A percentile compares a stretch with the other conserved stretches of the same genome.
Conservation (phyloP, 2,797 vertebrate genomes). For the Aphelocoma californica region DNA sequence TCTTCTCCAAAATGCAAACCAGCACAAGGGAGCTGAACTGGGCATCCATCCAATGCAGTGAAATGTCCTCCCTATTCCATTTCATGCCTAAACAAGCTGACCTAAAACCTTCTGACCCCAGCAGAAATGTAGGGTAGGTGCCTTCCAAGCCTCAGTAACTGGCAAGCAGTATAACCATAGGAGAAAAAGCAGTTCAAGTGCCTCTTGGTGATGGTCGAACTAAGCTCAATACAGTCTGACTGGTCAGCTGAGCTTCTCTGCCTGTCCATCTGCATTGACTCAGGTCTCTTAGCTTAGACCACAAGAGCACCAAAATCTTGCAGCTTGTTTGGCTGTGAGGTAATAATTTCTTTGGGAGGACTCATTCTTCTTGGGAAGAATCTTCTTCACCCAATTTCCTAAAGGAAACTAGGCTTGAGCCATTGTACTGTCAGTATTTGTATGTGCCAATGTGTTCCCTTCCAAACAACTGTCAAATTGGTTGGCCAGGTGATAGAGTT, state of each 20-base stretch:
- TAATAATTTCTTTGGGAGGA: neutral
- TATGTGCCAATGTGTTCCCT: neutral
- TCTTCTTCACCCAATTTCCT: neutral
- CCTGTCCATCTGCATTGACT: neutral
- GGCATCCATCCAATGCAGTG: neutral
- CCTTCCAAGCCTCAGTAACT: neutral
- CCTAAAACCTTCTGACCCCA: slow-evolving; percentile 11
- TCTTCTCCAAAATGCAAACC: neutral
- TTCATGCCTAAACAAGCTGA: slow-evolving; percentile 14
- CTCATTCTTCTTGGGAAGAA: neutral
- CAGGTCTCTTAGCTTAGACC: neutral
- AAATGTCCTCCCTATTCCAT: neutral
- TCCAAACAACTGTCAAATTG: neutral
- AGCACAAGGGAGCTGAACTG: neutral
- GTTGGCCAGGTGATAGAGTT: neutral
- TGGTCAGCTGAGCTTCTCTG: neutral
- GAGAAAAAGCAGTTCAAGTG: neutral
- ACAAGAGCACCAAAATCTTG: neutral
- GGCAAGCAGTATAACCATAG: neutral
- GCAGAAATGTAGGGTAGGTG: neutral
- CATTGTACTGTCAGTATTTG: neutral
- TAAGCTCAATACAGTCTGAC: neutral
- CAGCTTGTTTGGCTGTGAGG: neutral
- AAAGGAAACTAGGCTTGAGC: neutral
- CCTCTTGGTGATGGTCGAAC: neutral